These are phyloP conservation scores for Agelas oroides DNA, from an alignment of 37 sponge, comb jelly and placozoan genomes.

Conservation along the genomic window DNA sequence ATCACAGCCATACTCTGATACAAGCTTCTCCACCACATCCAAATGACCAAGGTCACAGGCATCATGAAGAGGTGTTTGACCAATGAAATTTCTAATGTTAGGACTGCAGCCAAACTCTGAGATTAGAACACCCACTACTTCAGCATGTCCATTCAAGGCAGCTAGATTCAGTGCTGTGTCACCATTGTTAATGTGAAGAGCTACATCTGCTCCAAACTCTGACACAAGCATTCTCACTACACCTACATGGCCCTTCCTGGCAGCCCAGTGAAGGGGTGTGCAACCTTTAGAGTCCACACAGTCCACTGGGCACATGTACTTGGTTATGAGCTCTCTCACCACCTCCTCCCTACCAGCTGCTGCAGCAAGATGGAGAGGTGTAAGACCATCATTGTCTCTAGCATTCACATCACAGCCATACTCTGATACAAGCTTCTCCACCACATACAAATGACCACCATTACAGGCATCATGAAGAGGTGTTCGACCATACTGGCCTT, in stretches of 20 bases:
- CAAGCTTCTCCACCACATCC: too few species aligned
- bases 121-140: background rate
- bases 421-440: too few species aligned
- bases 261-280: conserved; percentile 10
- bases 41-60: conserved; percentile 1
- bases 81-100: background rate
- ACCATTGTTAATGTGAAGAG: too few species aligned
- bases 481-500: too few species aligned
- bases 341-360: background rate
- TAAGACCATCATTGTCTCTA: background rate
- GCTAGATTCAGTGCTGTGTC: background rate
- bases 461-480: too few species aligned
- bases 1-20: too few species aligned
- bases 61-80: background rate
- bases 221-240: too few species aligned
- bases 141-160: background rate
- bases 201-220: background rate
- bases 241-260: background rate
- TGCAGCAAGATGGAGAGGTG: background rate
- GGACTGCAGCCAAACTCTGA: conserved; percentile 4
- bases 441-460: too few species aligned
- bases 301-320: too few species aligned
- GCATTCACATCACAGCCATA: too few species aligned
- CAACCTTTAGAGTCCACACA: background rate
- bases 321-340: background rate